Evolutionary conservation across 2,888 invertebrate species (phyloP).

Genomic region (Trachelus tabidus): DNA sequence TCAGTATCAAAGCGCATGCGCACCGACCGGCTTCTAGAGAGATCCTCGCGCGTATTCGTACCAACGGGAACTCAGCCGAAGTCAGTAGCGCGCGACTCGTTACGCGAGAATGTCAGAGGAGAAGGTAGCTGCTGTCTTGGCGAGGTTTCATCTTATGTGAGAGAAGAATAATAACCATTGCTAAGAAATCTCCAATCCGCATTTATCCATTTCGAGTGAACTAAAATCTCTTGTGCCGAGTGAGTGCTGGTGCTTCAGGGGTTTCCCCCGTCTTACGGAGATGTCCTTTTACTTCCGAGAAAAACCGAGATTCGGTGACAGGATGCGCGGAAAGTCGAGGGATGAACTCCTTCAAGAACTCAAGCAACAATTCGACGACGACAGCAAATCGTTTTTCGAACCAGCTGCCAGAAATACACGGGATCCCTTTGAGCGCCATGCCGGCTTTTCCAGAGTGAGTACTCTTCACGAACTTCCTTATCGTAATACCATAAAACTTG

Average conservation of each 20-base stretch:
- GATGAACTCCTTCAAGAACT: conserved; percentile 58
- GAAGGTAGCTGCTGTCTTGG: not conserved
- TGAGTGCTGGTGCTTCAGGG: conserved; percentile 6
- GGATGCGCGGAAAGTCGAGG: conserved; percentile 53
- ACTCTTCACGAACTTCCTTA: not conserved
- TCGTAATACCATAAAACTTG: not conserved
- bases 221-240: not conserved
- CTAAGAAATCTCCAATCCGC: not conserved
- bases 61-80: not conserved
- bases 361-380: conserved; percentile 57
- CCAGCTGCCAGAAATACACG: conserved; percentile 34
- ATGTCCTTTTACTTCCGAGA: conserved; percentile 63
- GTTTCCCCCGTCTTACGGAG: not conserved
- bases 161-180: not conserved
- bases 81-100: not conserved
- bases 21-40: conserved; percentile 5
- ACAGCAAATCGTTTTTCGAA: conserved; percentile 53
- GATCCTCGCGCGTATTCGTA: not conserved
- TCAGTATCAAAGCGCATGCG: not conserved
- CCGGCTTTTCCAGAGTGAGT: conserved; percentile 51
- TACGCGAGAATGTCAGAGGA: not conserved
- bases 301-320: conserved; percentile 57
- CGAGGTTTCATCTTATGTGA: not conserved
- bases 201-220: not conserved
- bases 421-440: conserved; percentile 55